Base-by-base conservation (phyloP, 2,113 vertebrate species). In the Phodopus roborovskii region DNA sequence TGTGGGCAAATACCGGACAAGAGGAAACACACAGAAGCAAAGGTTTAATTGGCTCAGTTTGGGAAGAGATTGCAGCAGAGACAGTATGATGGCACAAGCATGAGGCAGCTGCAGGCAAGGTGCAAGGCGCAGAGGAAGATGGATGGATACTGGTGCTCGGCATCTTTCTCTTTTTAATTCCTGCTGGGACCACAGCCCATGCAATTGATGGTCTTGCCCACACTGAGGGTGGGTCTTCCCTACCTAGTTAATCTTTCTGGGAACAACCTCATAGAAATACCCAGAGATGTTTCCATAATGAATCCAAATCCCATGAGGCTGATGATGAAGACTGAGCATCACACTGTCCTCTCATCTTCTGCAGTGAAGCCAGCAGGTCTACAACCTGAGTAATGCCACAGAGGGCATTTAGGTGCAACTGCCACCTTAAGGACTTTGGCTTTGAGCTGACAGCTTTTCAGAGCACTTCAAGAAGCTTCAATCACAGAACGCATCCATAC, bases 281-380 rank as follows among this genome's bases (percentile, higher is more conserved):
- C 68, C 12, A 73, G 36, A 88, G 20, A 39, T 7, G 36, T 56
- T 88, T 58, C 68, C 68, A 88, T 16, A 20, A 33, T 30, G 33
- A 88, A 19, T 53, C 15, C 10, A 88, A 56, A n/a, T 39, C 48
- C 64, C 12, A 1, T 73, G 26, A 71, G 24, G 48, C 0, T 73
- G 86, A 30, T n/a, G 1, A 19, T 39, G 15, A 58, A 42, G 36
- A 88, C 26, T 19, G 16, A 56, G 24, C 36, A 26, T 53, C 48
- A 56, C 7, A 16, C 39, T 58, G 2, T 33, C 56, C 78, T 91
- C 89, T 91, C 58, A n/a, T 94, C 2, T 92, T 39, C 60, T 96
- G 4, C 73, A 68, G 26, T 79, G 42, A 95, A 95, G n/a, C 62
- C 93, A 92, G 64, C 53, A 88, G 22, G 91, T 95, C 74, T 7